These are phyloP conservation scores for Anabas testudineus DNA, from an alignment of 2,797 vertebrate species.

Conservation along the genomic window DNA sequence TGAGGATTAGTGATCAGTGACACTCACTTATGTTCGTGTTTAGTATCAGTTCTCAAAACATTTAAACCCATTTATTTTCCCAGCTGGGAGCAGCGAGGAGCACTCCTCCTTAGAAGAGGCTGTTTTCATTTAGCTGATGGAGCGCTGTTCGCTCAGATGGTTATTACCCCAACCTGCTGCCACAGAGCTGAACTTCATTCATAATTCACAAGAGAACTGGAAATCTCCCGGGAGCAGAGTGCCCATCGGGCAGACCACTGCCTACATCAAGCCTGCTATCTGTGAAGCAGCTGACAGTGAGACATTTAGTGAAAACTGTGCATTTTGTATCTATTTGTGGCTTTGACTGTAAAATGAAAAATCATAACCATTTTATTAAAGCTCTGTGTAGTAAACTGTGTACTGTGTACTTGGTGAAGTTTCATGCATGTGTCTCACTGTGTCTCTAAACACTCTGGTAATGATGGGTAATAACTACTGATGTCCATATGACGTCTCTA, in stretches of 20 bases:
- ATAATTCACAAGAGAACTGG: constrained; percentile 69
- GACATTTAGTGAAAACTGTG: not conserved
- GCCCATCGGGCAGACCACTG: constrained; percentile 25
- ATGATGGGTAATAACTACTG: constrained; percentile 47
- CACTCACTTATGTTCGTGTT: not conserved
- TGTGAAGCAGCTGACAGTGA: constrained; percentile 16
- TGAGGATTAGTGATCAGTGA: not conserved
- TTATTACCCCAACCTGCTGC: constrained; percentile 43
- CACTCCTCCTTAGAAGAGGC: constrained; percentile 14
- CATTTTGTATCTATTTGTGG: not conserved
- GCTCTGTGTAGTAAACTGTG: too few relatives aligned
- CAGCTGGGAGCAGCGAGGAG: constrained; percentile 6
- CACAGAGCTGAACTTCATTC: constrained; percentile 48
- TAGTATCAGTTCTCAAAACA: not conserved
- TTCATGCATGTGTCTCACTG: not conserved
- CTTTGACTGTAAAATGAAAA: constrained; percentile 4
- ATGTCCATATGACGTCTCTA: constrained; percentile 38
- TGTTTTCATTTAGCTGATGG: constrained; percentile 50
- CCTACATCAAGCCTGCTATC: constrained; percentile 30
- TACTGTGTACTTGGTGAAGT: not conserved
- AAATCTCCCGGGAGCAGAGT: constrained; percentile 42
- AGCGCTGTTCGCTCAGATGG: constrained; percentile 14
- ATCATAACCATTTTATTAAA: not conserved
- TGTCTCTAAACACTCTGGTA: constrained; percentile 24
- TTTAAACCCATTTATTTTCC: constrained; percentile 12